Conservation (phyloP, 2,888 invertebrate species). For the Notocelia uddmanniana region DNA sequence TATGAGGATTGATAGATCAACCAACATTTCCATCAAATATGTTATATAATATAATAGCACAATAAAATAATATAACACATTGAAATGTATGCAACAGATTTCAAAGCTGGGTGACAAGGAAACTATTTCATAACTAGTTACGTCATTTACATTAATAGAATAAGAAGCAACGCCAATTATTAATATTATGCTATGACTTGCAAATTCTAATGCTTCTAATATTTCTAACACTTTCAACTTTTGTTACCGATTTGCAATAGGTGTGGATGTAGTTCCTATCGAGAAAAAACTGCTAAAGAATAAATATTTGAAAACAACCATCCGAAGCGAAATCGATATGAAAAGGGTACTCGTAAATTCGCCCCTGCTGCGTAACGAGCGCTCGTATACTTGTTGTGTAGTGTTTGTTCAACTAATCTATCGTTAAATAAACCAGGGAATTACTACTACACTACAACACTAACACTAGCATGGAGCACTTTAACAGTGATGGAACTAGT, state of each 20-base stretch:
- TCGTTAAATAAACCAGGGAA: background rate
- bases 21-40: background rate
- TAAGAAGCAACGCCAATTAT: background rate
- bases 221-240: background rate
- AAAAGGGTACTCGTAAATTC: background rate
- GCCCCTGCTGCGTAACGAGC: background rate
- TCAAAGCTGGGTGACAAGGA: background rate
- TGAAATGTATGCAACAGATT: slow-evolving; percentile 39
- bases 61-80: background rate
- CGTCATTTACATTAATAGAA: slow-evolving; percentile 15
- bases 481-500: background rate
- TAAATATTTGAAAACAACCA: no score
- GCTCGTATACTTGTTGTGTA: background rate
- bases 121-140: slow-evolving; percentile 19
- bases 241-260: background rate
- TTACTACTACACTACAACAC: background rate
- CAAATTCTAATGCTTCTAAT: slow-evolving; percentile 10
- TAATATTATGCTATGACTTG: background rate
- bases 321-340: no score
- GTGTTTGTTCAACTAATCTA: background rate
- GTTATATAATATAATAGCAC: background rate
- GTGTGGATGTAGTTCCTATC: background rate
- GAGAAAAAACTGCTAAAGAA: no score
- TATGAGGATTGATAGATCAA: background rate
- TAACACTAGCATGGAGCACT: background rate